phyloP scores from a whole-genome alignment of 2,888 invertebrate species.

The Timema cristinae region DNA sequence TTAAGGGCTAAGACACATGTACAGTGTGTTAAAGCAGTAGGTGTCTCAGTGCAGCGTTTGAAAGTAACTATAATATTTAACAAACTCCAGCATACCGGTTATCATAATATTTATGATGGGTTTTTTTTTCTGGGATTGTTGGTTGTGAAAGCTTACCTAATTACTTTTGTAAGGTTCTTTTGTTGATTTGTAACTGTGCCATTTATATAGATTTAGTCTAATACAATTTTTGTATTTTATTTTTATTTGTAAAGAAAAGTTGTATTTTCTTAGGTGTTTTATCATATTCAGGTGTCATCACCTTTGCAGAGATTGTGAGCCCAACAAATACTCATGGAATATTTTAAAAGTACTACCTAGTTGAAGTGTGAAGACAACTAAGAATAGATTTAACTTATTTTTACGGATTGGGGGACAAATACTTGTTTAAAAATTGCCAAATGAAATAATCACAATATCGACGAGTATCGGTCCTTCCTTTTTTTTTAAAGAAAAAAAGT shows the following conservation, averaged over 20 bases:
- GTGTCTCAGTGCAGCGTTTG: not conserved
- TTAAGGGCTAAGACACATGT: not conserved
- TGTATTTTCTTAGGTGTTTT: slow-evolving; percentile 24
- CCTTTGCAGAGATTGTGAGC: slow-evolving; percentile 27
- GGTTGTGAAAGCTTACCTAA: slow-evolving; percentile 33
- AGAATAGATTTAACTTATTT: not conserved
- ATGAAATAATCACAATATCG: too few species aligned
- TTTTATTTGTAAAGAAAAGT: slow-evolving; percentile 20
- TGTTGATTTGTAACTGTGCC: slow-evolving; percentile 30
- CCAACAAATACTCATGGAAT: slow-evolving; percentile 26
- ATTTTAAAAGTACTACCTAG: slow-evolving; percentile 11
- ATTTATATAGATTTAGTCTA: slow-evolving; percentile 26
- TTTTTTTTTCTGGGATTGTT: slow-evolving; percentile 29
- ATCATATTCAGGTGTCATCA: slow-evolving; percentile 25
- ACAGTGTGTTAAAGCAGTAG: not conserved
- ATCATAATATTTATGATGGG: slow-evolving; percentile 27
- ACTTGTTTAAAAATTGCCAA: too few species aligned
- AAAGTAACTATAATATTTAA: too few species aligned
- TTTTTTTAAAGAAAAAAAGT: slow-evolving; percentile 14
- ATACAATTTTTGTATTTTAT: not conserved
- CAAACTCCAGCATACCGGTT: not conserved
- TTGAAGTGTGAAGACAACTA: not conserved
- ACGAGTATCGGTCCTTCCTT: not conserved
- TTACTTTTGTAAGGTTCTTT: slow-evolving; percentile 32
- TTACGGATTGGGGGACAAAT: too few species aligned